Evolutionary conservation across 2,797 vertebrate species (phyloP), one percentile per base, ranked within the genome.

Genomic region (Sebastes steindachneri): DNA sequence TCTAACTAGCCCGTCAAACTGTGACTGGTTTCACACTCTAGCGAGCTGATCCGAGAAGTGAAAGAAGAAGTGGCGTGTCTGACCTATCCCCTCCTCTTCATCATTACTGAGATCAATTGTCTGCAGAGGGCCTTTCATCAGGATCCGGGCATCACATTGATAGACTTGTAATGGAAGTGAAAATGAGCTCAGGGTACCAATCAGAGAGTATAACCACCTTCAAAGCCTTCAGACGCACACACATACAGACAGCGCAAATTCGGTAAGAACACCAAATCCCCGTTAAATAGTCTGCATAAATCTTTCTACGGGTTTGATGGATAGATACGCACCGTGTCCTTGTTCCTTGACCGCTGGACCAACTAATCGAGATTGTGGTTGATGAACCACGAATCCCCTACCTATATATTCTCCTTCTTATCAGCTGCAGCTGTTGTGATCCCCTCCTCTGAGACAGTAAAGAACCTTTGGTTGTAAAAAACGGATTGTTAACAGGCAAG

Each of bases 51-150:
- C 66, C 2, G 75, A 88, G 68, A 72, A 82, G 60, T 26, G 68
- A 83, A 80, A 85, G 77, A 54, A 68, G 41, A 78, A 73, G 72
- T 59, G 77, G 29, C 82, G 53, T 25, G 87, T 83, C 85, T 85
- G 86, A 90, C 86, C 87, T 82, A 64, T 84, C 64, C 82, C 73
- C 85, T 84, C 80, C 82, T 87, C 83, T 86, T 84, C 86, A 88
- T 92, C 83, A 90, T 91, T 86, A 88, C 85, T 75, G 78, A 90
- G 86, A 94, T 93, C 91, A 93, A 93, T 91, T 90, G 88, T 91
- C 88, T 86, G 74, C 71, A 79, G 72, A 79, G 62, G 51, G 79
- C 75, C 78, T 90, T 93, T 91, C 90, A 93, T 92, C 92, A 90
- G 77, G 78, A 73, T 73, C 68, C 80, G 77, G 87, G 87, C 87